Base-by-base conservation (phyloP, 2,888 invertebrate genomes). In the Athetis lepigone region DNA sequence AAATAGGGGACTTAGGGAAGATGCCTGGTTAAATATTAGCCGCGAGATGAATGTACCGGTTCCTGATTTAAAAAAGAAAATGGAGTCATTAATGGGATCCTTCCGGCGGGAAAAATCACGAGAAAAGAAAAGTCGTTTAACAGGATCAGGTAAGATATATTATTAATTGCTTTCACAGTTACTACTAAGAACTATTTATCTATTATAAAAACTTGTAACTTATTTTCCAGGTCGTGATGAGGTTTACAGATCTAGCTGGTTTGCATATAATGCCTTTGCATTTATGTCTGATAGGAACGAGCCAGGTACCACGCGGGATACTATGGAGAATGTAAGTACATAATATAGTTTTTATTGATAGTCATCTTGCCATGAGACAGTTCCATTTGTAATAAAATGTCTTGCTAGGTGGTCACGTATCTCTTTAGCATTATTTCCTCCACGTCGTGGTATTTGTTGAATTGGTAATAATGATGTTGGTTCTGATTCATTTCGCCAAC, bases 311-410 rank as follows among this genome's bases (percentile, higher is more conserved):
- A 73, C 66, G 61, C 61, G 52, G 62, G 65, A 66, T 45, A 63
- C 67, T 59, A 59, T 65, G 65, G 49, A 50, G 59, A 69, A 59
- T 47, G 66, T 39, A n/a, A n/a, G n/a, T n/a, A n/a, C n/a, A n/a
- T n/a, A n/a, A n/a, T n/a, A n/a, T n/a, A n/a, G n/a, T n/a, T n/a
- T n/a, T n/a, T n/a, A n/a, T n/a, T n/a, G n/a, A n/a, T n/a, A n/a
- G n/a, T n/a, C n/a, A n/a, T n/a, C 37, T 39, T 39, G 37, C 37
- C 37, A 39, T 39, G 37, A 39, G 37, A 39, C 37, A 13, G 37
- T 39, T 39, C 57, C 56, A 49, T 67, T 61, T n/a, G 67, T 67
- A 45, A 49, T 62, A 67, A 79, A 77, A 68, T 76, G 75, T 70
- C 63, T 43, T 60, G 75, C 70, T 21, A 77, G 63, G 61, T 81